Conservation (phyloP, 2,888 invertebrate species). For the Metallyticus violacea region DNA sequence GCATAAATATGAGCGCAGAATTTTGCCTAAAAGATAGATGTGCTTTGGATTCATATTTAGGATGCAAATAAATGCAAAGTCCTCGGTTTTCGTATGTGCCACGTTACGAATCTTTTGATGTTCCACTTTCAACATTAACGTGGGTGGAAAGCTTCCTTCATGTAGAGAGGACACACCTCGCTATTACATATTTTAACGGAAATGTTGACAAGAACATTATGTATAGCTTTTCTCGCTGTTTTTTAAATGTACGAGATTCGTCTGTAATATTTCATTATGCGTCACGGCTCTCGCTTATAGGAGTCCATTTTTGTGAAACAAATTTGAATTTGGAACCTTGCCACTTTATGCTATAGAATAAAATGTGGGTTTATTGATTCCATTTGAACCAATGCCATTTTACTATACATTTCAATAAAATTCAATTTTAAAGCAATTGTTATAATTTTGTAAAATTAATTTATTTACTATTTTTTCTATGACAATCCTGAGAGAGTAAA, state of each 20-base stretch:
- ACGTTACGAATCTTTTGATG: not conserved
- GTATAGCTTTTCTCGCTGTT: not conserved
- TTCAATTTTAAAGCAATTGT: too few species aligned
- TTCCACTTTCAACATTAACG: not conserved
- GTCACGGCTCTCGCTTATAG: not conserved
- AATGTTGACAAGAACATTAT: not conserved
- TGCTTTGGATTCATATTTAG: not conserved
- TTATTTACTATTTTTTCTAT: too few species aligned
- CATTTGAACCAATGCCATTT: too few species aligned
- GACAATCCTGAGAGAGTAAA: too few species aligned
- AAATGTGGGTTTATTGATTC: too few species aligned
- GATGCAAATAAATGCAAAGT: not conserved
- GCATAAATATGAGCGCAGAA: not conserved
- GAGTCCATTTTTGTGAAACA: not conserved
- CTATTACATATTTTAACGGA: not conserved
- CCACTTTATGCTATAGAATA: too few species aligned
- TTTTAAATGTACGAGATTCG: not conserved
- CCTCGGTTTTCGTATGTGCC: not conserved
- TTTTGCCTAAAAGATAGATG: not conserved
- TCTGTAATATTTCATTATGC: not conserved
- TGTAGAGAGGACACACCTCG: not conserved
- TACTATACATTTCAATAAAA: too few species aligned
- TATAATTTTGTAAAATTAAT: too few species aligned
- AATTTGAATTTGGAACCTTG: not conserved
- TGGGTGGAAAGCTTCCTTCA: not conserved